These are phyloP conservation scores for Aethes cnicana DNA, from an alignment of 2,888 invertebrate species.

Conservation along the genomic window DNA sequence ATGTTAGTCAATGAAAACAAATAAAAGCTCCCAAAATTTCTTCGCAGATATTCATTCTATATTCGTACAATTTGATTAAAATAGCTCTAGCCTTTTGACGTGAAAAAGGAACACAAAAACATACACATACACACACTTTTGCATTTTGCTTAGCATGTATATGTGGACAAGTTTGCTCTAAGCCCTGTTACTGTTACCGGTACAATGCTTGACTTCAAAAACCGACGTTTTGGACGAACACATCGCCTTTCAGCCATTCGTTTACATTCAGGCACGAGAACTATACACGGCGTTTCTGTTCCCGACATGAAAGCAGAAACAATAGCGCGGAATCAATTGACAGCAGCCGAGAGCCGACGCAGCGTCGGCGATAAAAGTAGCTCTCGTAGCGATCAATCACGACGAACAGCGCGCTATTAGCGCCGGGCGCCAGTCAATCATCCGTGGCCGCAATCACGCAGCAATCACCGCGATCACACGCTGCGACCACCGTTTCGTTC, in stretches of 20 bases:
- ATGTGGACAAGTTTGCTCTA: too few relatives aligned
- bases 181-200: too few relatives aligned
- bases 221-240: too few relatives aligned
- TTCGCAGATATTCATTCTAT: too few relatives aligned
- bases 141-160: too few relatives aligned
- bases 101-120: too few relatives aligned
- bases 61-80: too few relatives aligned
- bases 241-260: conserved; percentile 4
- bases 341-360: neutral
- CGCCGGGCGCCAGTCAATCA: conserved; percentile 1
- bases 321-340: conserved; percentile 13
- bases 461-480: conserved; percentile 4
- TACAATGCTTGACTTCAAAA: too few relatives aligned
- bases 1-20: too few relatives aligned
- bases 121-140: too few relatives aligned
- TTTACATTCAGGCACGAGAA: neutral
- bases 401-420: neutral
- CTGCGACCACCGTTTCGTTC: neutral
- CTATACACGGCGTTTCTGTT: neutral
- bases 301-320: conserved; percentile 5
- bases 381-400: conserved; percentile 8
- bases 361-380: neutral
- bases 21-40: too few relatives aligned
- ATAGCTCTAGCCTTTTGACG: too few relatives aligned
- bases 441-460: conserved; percentile 6